Percentiles rank a stretch among this genome's conserved stretches.
phyloP scores from a whole-genome alignment of 2,888 invertebrate genomes.

The Baronia brevicornis region DNA sequence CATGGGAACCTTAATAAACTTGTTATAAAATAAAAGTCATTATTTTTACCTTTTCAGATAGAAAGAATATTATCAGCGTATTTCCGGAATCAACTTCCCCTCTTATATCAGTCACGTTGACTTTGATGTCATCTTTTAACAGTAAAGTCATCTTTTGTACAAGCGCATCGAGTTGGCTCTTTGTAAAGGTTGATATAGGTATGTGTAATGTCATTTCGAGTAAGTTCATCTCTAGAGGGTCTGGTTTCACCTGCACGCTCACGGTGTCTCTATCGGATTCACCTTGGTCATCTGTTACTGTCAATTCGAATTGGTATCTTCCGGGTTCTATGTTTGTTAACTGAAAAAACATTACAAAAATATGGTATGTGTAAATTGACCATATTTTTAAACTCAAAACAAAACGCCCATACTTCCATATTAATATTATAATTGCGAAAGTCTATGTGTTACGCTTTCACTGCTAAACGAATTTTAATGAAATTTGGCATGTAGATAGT shows the following conservation, averaged over 20 bases:
- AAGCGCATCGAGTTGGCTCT: constrained; percentile 82
- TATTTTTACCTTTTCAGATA: constrained; percentile 72
- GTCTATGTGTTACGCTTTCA: no score
- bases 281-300: constrained; percentile 94
- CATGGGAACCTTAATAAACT: no score
- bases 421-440: no score
- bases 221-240: constrained; percentile 83
- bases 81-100: constrained; percentile 78
- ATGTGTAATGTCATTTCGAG: constrained; percentile 89
- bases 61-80: constrained; percentile 81
- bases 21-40: no score
- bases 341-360: no score
- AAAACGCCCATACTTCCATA: no score
- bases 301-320: constrained; percentile 90
- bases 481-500: no score
- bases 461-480: no score
- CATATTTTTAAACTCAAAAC: no score
- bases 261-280: constrained; percentile 87
- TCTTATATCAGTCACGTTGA: constrained; percentile 74
- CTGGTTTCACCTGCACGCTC: constrained; percentile 85
- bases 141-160: constrained; percentile 87
- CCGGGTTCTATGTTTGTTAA: constrained; percentile 90
- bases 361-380: no score
- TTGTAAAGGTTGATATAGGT: constrained; percentile 75
- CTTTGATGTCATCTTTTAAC: constrained; percentile 82